Base-by-base conservation (phyloP, 2,113 vertebrate species). In the Pionites leucogaster region DNA sequence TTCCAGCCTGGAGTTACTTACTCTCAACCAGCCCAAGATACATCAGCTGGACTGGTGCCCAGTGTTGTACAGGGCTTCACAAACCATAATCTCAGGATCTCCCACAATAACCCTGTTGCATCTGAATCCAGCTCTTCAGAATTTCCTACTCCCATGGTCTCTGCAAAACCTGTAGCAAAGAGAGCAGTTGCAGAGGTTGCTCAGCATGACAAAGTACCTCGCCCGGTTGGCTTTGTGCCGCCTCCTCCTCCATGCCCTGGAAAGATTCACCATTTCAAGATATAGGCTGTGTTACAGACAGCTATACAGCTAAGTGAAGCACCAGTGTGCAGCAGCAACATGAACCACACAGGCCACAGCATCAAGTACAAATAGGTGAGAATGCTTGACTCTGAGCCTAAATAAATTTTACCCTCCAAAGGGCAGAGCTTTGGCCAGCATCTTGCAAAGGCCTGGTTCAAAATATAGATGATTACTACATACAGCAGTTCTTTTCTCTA, bases 171-270 rank as follows among this genome's bases (percentile, higher is more conserved):
- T 16, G 18, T 94, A 50, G 31, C 62, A 65, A 94, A 83, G 28
- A 92, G 91, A 80, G 90, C 95, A 3, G 62, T 92, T 41, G 63
- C 47, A 35, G n/a, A 13, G 6, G 41, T n/a, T 74, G 93, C 92
- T 78, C 92, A 94, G 69, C 94, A 91, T 31, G 35, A 89, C 39
- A 84, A 75, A 88, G 80, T 69, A 33, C 39, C 69, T 84, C 79
- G 9, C 15, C 86, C 86, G 4, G 92, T 95, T 84, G 95, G 93
- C 67, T 94, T 96, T 77, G 74, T 79, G 81, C 74, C 82, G 62
- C 92, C 8, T 71, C 89, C 52, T 77, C 96, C 49, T 68, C 80
- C 42, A 4, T 98, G 98, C 87, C 98, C 98, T 0, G 98, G 98
- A 17, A 98, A 33, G 88, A 28, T 98, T 82, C 97, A 82, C 67